A percentile compares a stretch with the other conserved stretches of the same genome.
These are phyloP conservation scores for Trinectes maculatus DNA, from an alignment of 2,113 vertebrate genomes.

Conservation along the genomic window DNA sequence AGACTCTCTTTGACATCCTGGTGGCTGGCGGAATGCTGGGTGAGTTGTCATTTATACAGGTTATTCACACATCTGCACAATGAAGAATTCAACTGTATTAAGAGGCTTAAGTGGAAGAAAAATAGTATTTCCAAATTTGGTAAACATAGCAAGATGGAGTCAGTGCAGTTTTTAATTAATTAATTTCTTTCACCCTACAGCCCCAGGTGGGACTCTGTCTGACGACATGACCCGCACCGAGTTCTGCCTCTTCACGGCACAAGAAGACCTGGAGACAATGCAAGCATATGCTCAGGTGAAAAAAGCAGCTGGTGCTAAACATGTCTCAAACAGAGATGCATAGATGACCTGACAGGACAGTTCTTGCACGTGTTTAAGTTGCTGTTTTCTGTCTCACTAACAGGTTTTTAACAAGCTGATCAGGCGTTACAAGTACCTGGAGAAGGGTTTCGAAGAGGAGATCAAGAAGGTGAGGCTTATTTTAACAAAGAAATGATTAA, in stretches of 20 bases:
- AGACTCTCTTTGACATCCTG: slow-evolving; percentile 99
- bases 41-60: slow-evolving; percentile 67
- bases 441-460: slow-evolving; percentile 99
- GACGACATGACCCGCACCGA: slow-evolving; percentile 98
- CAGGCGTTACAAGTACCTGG: slow-evolving; percentile 99
- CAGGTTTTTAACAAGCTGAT: slow-evolving; percentile 99
- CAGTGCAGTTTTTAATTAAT: neutral
- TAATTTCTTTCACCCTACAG: slow-evolving; percentile 69
- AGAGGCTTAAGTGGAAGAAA: too few relatives aligned
- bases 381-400: neutral
- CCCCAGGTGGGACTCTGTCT: slow-evolving; percentile 96
- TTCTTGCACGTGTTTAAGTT: neutral
- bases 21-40: slow-evolving; percentile 99
- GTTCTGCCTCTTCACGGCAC: slow-evolving; percentile 98
- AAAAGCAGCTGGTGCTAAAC: neutral
- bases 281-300: slow-evolving; percentile 99
- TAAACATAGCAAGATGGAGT: neutral
- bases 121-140: too few relatives aligned
- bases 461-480: slow-evolving; percentile 92
- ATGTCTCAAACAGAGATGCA: neutral
- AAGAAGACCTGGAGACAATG: slow-evolving; percentile 99
- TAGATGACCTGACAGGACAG: neutral
- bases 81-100: too few relatives aligned
- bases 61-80: neutral
- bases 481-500: too few relatives aligned